phyloP scores from a whole-genome alignment of 2,797 vertebrate species.

The Melanotaenia pygmaea region DNA sequence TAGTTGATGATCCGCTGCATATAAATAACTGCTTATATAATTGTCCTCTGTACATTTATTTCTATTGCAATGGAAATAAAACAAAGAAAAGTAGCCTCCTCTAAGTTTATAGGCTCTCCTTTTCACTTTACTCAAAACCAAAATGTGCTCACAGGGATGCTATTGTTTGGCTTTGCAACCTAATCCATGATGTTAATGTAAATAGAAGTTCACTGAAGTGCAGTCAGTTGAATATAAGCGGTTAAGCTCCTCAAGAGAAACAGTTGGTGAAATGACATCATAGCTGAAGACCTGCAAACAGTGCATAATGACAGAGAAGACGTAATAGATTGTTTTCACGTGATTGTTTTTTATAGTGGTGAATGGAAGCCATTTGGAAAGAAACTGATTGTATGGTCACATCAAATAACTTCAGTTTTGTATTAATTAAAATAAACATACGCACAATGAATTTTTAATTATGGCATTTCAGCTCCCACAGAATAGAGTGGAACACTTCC shows the following conservation, averaged over 20 bases:
- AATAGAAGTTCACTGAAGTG: not conserved
- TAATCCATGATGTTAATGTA: not conserved
- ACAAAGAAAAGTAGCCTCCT: not conserved
- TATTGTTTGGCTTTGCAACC: not conserved
- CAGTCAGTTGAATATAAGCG: not conserved
- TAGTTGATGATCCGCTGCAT: not conserved
- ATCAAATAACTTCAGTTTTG: not conserved
- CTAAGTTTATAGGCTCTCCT: not conserved
- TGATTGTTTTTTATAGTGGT: not conserved
- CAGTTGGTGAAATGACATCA: not conserved
- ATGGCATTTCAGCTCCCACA: not conserved
- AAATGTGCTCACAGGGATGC: not conserved
- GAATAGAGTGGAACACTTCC: not conserved
- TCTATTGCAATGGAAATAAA: too few species aligned
- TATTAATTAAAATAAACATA: not conserved
- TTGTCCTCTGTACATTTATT: not conserved
- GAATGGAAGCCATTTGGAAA: not conserved
- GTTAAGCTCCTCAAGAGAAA: not conserved
- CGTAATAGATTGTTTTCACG: not conserved
- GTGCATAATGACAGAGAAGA: not conserved
- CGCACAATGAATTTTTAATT: not conserved
- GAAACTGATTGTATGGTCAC: not conserved
- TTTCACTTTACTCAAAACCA: not conserved
- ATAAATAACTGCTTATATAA: not conserved
- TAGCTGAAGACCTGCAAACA: not conserved